Evolutionary conservation across 1,140 invertebrate species (phyloP), one percentile per base, ranked within the genome.

Genomic region (Procambarus clarkii): DNA sequence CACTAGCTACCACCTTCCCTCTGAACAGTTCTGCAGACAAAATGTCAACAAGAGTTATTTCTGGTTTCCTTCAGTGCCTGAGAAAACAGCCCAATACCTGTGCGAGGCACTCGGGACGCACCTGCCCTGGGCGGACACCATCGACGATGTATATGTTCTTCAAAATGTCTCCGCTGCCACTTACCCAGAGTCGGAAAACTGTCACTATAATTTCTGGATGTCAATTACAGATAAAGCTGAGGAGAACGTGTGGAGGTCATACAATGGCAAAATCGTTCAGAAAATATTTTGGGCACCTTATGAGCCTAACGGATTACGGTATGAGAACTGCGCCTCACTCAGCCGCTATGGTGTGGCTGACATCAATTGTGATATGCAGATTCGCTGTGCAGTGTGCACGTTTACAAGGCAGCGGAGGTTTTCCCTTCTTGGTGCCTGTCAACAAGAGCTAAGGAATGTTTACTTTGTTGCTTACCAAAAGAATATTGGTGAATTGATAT

Each of bases 391-490:
- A 34, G 85, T 91, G 34, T 93, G 92, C 44, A 88, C 81, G 60
- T 91, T 93, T 81, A 84, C 11, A 0, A 90, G 86, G 18, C 89
- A 83, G 18, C 83, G 71, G 4, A 85, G 90, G 13, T 93, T 88
- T 64, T 86, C 86, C 3, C 58, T 93, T 7, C 74, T 85, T 11
- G 92, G 92, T 13, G 91, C 86, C 0, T 93, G 92, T 77, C 90
- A 93, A 50, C 58, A 71, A n/a, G 92, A 93, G 21, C 79, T 93
- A 9, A 58, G 92, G n/a, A 93, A 93, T 50, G 81, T 89, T 2
- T 88, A 89, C 74, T 91, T 93, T 45, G 64, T 91, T 34, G 92
- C 92, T 13, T 85, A 88, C 74, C 92, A 93, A 86, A 74, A 78
- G 7, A 44, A 48, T 21, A 80, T 90, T 3, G 78, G 83, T 50